Conservation (phyloP, 2,113 vertebrate species). For the Lophochroa leadbeateri region DNA sequence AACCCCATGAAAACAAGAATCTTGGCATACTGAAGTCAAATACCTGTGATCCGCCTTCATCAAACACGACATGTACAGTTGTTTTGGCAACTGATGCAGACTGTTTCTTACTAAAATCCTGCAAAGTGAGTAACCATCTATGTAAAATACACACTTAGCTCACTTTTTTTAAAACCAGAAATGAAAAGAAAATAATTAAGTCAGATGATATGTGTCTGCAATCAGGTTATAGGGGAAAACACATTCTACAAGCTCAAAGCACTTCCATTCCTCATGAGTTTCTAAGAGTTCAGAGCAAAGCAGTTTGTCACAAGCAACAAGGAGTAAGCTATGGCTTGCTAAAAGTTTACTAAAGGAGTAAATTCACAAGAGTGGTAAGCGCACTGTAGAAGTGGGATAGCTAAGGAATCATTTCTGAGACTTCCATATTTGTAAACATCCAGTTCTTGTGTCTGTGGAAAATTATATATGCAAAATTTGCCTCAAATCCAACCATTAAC, state of each 20-base stretch:
- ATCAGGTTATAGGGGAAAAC: neutral
- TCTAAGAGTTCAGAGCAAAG: neutral
- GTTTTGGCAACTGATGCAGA: slow-evolving; percentile 83
- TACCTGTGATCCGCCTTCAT: slow-evolving; percentile 89
- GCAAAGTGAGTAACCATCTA: slow-evolving; percentile 19
- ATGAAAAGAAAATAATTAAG: neutral
- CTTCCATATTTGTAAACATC: neutral
- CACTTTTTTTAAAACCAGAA: neutral
- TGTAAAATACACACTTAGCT: neutral
- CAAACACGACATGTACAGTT: slow-evolving; percentile 80
- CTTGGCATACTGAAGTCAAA: neutral
- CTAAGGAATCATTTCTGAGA: neutral
- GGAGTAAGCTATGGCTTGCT: neutral
- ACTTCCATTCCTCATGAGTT: neutral
- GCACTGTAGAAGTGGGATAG: neutral
- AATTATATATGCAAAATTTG: neutral
- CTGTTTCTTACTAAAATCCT: slow-evolving; percentile 82
- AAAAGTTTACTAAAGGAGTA: neutral
- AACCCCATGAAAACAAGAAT: neutral
- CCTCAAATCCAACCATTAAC: fast-evolving
- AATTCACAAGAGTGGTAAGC: neutral
- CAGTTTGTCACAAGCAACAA: neutral
- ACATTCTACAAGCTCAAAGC: neutral
- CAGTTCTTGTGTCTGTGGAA: neutral
- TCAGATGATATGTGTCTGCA: neutral